Evolutionary conservation across 2,113 vertebrate genomes (phyloP).

Genomic region (Archocentrus centrarchus): DNA sequence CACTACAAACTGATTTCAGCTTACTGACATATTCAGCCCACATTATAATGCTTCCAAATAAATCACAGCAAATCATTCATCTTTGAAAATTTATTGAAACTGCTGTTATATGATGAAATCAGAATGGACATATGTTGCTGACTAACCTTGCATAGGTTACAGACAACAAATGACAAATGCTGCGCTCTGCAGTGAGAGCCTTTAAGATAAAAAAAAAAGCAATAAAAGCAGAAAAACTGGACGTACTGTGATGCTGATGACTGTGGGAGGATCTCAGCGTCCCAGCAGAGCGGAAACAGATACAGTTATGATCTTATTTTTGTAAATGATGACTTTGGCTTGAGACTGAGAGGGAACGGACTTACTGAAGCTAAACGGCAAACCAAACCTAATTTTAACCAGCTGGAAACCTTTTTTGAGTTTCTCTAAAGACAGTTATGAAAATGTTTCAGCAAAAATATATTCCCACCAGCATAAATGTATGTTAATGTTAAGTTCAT

Average conservation of each 20-base stretch:
- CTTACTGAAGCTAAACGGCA: not conserved
- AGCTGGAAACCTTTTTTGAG: slow-evolving; percentile 7
- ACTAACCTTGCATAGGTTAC: slow-evolving; percentile 90
- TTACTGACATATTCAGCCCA: not conserved
- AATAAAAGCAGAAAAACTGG: not conserved
- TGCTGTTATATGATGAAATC: slow-evolving; percentile 87
- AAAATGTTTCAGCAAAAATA: slow-evolving; percentile 9
- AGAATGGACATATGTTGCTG: slow-evolving; percentile 80
- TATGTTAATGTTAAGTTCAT: slow-evolving; percentile 39
- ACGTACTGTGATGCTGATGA: slow-evolving; percentile 9
- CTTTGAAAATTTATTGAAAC: slow-evolving; percentile 94
- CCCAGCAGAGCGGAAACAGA: slow-evolving; percentile 55
- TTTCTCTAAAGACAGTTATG: not conserved
- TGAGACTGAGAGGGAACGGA: slow-evolving; percentile 3
- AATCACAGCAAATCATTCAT: slow-evolving; percentile 54
- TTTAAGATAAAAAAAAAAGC: slow-evolving; percentile 8
- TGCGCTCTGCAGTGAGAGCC: slow-evolving; percentile 70
- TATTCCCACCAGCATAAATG: slow-evolving; percentile 8
- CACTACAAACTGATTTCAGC: not conserved
- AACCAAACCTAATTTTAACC: not conserved
- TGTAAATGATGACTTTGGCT: slow-evolving; percentile 50
- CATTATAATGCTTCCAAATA: not conserved
- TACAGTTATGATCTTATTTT: slow-evolving; percentile 17
- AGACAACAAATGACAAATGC: slow-evolving; percentile 82
- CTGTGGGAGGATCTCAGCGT: slow-evolving; percentile 13